Evolutionary conservation across 2,797 vertebrate genomes (phyloP), one percentile per base, ranked within the genome.

Genomic region (Karalla daura): DNA sequence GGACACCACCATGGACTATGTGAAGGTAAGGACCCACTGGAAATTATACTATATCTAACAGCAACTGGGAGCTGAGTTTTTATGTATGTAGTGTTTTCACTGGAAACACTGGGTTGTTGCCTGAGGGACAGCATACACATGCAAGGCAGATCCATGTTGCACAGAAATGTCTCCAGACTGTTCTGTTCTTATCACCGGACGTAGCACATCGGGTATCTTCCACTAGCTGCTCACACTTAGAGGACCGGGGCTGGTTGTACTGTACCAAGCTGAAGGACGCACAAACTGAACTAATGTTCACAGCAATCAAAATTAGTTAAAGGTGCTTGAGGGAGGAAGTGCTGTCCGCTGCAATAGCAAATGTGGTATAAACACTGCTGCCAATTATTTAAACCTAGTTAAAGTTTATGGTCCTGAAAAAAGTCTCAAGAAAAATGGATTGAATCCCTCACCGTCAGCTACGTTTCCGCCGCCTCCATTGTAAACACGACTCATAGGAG

Each of bases 21-120:
- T 92, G 0, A 92, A 92, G 91, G 91, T 92, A 90, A 52, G 88
- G 68, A 10, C 46, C n/a, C n/a, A n/a, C n/a, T n/a, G n/a, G n/a
- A n/a, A n/a, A n/a, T n/a, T n/a, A n/a, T n/a, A n/a, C n/a, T n/a
- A n/a, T n/a, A n/a, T n/a, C n/a, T 10, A 18, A 3, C 17, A 10
- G 32, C 30, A 30, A 17, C 0, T 5, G 15, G 3, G 5, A 28
- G 2, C 0, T 25, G n/a, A 10, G 20, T 23, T 3, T 21, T 6
- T 14, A 13, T n/a, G 13, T 3, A 20, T 45, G 12, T 5, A 9
- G 36, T 24, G 5, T 24, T 18, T 41, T 4, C 39, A n/a, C 17
- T 15, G 1, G 9, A 52, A 52, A 11, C 4, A 3, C 1, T 6
- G 25, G 9, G 10, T 0, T 8, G 51, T 13, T 25, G 30, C 35